These are phyloP conservation scores for Gari tellinella DNA, from an alignment of 2,888 invertebrate genomes.

Conservation along the genomic window DNA sequence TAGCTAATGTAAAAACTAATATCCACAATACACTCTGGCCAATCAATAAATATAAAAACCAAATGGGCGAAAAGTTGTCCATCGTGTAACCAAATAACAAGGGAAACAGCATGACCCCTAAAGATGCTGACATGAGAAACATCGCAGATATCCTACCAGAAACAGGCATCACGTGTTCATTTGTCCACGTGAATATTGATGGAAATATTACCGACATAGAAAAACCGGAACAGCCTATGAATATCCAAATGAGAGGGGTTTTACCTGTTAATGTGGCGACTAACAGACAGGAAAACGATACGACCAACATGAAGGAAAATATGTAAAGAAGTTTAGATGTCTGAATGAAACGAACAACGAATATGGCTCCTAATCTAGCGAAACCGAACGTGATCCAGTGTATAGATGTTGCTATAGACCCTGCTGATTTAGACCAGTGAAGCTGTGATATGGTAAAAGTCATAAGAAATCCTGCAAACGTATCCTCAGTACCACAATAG, in stretches of 20 bases:
- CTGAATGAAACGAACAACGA: constrained; percentile 78
- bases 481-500: constrained; percentile 41
- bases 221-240: constrained; percentile 79
- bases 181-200: constrained; percentile 54
- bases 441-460: constrained; percentile 62
- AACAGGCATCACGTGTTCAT: constrained; percentile 29
- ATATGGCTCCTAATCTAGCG: constrained; percentile 80
- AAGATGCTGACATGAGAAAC: constrained; percentile 40
- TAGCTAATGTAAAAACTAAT: constrained; percentile 17
- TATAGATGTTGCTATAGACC: constrained; percentile 78
- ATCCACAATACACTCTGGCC: constrained; percentile 41
- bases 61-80: constrained; percentile 35
- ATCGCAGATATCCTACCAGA: constrained; percentile 48
- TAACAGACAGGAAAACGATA: constrained; percentile 41
- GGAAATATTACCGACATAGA: constrained; percentile 83
- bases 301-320: constrained; percentile 56
- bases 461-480: constrained; percentile 47
- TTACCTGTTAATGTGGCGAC: constrained; percentile 18
- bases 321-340: constrained; percentile 78
- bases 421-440: constrained; percentile 74
- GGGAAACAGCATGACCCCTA: constrained; percentile 44
- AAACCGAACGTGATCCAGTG: constrained; percentile 84
- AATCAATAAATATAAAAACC: constrained; percentile 54
- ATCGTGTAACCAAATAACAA: constrained; percentile 50
- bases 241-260: constrained; percentile 71